These are phyloP conservation scores for Ellobius talpinus DNA, from an alignment of 2,113 vertebrate species.

Conservation along the genomic window DNA sequence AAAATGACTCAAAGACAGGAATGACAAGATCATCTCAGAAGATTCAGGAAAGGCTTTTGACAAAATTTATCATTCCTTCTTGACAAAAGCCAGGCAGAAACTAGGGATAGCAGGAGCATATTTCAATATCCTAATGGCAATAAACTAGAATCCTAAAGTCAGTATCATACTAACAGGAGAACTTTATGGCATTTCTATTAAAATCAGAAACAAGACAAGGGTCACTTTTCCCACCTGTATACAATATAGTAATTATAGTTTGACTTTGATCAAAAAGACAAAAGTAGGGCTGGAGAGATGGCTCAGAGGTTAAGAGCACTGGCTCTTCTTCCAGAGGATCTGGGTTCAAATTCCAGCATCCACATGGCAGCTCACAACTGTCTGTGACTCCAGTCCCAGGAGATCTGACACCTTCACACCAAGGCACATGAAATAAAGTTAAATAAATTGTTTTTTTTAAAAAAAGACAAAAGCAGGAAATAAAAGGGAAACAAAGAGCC, in stretches of 20 bases:
- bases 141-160: neutral
- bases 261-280: neutral
- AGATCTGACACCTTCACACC: too few relatives aligned
- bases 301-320: too few relatives aligned
- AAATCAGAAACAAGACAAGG: neutral
- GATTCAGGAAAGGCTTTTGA: neutral
- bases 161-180: neutral
- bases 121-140: neutral
- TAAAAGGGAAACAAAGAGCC: too few relatives aligned
- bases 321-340: too few relatives aligned
- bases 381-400: too few relatives aligned
- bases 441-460: too few relatives aligned
- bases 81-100: neutral
- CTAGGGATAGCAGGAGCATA: neutral
- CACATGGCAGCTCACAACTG: too few relatives aligned
- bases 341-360: too few relatives aligned
- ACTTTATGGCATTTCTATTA: neutral
- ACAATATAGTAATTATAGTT: neutral
- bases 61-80: neutral
- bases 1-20: neutral
- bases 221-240: neutral
- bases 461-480: too few relatives aligned
- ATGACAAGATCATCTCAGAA: neutral
- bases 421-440: too few relatives aligned
- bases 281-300: too few relatives aligned